Conservation (phyloP, 2,888 invertebrate genomes). For the Macaria liturata region DNA sequence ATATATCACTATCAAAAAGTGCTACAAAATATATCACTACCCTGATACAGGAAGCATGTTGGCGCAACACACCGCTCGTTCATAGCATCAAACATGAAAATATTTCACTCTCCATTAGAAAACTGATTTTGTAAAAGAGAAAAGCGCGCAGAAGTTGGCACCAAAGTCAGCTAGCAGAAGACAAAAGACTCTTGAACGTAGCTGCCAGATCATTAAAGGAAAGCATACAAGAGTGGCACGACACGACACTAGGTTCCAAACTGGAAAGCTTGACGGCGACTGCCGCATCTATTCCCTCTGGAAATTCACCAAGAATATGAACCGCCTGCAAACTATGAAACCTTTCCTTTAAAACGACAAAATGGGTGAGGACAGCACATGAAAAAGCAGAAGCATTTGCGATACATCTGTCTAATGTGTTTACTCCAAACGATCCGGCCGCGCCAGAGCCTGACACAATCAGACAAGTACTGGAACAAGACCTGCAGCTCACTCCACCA, state of each 20-base stretch:
- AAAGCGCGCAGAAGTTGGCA: not conserved
- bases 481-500: not conserved
- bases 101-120: not conserved
- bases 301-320: no score
- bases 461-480: no score
- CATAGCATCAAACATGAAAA: not conserved
- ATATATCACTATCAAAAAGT: no score
- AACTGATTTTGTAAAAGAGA: not conserved
- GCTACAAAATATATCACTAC: constrained; percentile 1
- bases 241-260: not conserved
- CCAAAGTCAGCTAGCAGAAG: no score
- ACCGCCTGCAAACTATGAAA: no score
- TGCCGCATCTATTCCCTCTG: not conserved
- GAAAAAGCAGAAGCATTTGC: no score
- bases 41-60: constrained; percentile 1
- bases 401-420: no score
- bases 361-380: no score
- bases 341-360: no score
- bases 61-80: not conserved
- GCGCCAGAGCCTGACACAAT: no score
- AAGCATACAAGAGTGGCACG: not conserved
- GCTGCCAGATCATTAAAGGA: not conserved
- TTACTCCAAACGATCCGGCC: no score
- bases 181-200: not conserved
- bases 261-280: not conserved